phyloP scores from a whole-genome alignment of 2,113 vertebrate genomes.

The Atrichornis clamosus region DNA sequence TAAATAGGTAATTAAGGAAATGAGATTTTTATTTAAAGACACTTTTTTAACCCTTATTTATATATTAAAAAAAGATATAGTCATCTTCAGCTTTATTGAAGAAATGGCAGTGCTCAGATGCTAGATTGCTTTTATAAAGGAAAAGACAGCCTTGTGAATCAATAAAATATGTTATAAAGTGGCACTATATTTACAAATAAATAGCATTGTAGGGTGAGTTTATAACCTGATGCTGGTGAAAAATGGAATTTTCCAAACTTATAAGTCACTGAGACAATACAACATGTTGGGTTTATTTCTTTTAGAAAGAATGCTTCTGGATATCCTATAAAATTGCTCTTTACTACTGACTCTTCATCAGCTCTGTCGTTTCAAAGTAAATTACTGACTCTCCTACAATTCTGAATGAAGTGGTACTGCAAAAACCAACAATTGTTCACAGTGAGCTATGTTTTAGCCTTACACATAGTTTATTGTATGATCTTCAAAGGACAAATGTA shows the following conservation, averaged over 20 bases:
- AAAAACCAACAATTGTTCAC: neutral
- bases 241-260: neutral
- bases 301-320: neutral
- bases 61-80: neutral
- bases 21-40: neutral
- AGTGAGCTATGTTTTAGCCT: neutral
- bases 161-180: neutral
- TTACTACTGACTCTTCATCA: neutral
- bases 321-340: neutral
- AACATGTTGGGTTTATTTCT: neutral
- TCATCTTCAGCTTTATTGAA: neutral
- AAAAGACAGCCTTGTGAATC: neutral
- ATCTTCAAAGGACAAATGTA: neutral
- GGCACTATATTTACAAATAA: neutral
- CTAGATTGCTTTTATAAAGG: neutral
- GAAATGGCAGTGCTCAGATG: neutral
- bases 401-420: neutral
- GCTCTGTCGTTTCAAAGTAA: neutral
- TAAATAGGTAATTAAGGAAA: neutral
- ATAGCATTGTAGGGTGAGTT: neutral
- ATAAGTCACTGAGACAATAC: neutral
- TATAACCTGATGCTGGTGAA: neutral
- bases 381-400: neutral
- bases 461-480: neutral
- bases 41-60: neutral